Percentiles rank a stretch among this genome's conserved stretches.
Evolutionary conservation across 2,797 vertebrate species (phyloP).

Genomic region (Enteromius unitaeniatus): DNA sequence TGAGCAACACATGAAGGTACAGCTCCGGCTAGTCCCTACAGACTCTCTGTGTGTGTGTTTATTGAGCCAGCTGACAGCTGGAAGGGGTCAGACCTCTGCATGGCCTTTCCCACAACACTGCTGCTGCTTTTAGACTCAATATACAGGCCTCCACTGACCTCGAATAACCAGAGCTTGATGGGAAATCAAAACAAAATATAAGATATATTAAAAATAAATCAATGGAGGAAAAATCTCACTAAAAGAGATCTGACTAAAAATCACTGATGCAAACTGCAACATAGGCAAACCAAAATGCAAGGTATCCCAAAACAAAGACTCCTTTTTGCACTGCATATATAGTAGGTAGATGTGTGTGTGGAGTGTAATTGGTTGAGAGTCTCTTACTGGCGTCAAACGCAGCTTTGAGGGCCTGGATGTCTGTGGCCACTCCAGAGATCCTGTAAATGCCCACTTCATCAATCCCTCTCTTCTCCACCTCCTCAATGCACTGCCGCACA

Average conservation of each 20-base stretch:
- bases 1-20: background rate
- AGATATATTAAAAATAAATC: background rate
- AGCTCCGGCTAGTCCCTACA: constrained; percentile 8
- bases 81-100: constrained; percentile 41
- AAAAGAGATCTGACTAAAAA: background rate
- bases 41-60: constrained; percentile 46
- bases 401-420: constrained; percentile 94
- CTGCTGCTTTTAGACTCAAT: constrained; percentile 50
- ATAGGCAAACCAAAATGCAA: background rate
- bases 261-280: background rate
- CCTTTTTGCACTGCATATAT: background rate
- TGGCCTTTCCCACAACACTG: constrained; percentile 45
- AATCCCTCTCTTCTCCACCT: constrained; percentile 97
- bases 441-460: constrained; percentile 98
- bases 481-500: constrained; percentile 96
- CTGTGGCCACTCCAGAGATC: constrained; percentile 97
- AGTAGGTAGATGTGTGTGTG: background rate
- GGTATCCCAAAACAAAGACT: background rate
- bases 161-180: constrained; percentile 14
- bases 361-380: background rate
- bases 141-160: constrained; percentile 33
- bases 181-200: background rate
- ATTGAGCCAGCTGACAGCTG: constrained; percentile 61
- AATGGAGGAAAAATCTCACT: background rate
- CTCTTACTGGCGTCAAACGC: constrained; percentile 95